These are phyloP conservation scores for Zosterops hypoxanthus DNA, from an alignment of 2,113 vertebrate species.

Conservation along the genomic window DNA sequence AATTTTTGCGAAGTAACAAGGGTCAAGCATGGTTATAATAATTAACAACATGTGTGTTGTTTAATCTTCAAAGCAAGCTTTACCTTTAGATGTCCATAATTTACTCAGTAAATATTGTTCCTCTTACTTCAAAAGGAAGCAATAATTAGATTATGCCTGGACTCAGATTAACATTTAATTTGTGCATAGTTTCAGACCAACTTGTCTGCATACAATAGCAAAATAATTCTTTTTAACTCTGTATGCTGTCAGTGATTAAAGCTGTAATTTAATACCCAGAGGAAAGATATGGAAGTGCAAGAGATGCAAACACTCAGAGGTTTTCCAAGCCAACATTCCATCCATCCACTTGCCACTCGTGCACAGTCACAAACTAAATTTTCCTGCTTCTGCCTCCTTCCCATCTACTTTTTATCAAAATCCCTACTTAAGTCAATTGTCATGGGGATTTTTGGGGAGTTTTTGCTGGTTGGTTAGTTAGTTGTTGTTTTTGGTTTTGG, in stretches of 20 bases:
- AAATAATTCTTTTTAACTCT: constrained; percentile 37
- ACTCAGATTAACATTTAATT: constrained; percentile 54
- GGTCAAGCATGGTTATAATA: constrained; percentile 8
- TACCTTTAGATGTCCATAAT: constrained; percentile 56
- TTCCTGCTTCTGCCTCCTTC: background rate
- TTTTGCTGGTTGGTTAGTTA: background rate
- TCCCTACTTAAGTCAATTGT: background rate
- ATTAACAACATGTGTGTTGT: constrained; percentile 37
- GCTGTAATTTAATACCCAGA: constrained; percentile 13
- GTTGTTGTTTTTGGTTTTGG: background rate
- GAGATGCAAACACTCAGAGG: background rate
- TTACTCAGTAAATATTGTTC: constrained; percentile 54
- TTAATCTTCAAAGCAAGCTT: constrained; percentile 69
- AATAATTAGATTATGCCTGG: constrained; percentile 62
- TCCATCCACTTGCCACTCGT: background rate
- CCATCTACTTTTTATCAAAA: background rate
- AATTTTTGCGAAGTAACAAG: background rate
- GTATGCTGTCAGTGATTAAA: background rate
- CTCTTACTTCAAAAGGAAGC: constrained; percentile 61
- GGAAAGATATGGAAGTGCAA: background rate
- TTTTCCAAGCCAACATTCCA: background rate
- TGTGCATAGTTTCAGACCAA: constrained; percentile 27
- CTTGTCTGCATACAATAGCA: constrained; percentile 31
- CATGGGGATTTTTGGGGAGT: background rate
- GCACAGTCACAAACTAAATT: background rate